Conservation (phyloP, 2,888 invertebrate species). For the Abscondita cerata region DNA sequence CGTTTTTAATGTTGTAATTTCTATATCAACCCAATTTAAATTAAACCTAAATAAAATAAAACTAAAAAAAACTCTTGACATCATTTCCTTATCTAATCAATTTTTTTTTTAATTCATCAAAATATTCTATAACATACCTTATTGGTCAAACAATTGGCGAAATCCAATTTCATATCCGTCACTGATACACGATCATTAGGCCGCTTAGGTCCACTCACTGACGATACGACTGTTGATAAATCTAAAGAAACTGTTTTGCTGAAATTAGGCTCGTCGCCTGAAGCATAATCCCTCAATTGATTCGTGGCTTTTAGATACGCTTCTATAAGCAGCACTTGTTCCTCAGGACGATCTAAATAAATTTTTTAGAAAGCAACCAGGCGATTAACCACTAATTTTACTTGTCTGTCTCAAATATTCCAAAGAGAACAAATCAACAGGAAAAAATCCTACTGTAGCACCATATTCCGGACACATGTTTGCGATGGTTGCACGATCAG, state of each 20-base stretch:
- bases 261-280: constrained; percentile 80
- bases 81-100: too few species aligned
- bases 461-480: constrained; percentile 99
- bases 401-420: constrained; percentile 87
- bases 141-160: constrained; percentile 80
- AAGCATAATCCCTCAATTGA: constrained; percentile 83
- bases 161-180: constrained; percentile 88
- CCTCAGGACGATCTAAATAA: constrained; percentile 75
- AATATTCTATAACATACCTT: constrained; percentile 86
- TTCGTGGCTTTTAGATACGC: constrained; percentile 81
- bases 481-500: constrained; percentile 96
- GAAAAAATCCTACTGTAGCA: constrained; percentile 95
- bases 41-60: too few species aligned
- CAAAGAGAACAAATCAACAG: constrained; percentile 83
- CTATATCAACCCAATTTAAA: too few species aligned
- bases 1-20: too few species aligned
- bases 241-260: constrained; percentile 88
- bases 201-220: constrained; percentile 95
- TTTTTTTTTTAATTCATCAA: neutral
- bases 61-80: too few species aligned
- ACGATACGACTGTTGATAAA: constrained; percentile 87
- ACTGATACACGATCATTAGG: constrained; percentile 96
- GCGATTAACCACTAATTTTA: constrained; percentile 51
- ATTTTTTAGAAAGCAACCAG: neutral
- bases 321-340: constrained; percentile 79